Evolutionary conservation across 2,888 invertebrate genomes (phyloP), one percentile per base, ranked within the genome.

Genomic region (Podotricha telesiphe): DNA sequence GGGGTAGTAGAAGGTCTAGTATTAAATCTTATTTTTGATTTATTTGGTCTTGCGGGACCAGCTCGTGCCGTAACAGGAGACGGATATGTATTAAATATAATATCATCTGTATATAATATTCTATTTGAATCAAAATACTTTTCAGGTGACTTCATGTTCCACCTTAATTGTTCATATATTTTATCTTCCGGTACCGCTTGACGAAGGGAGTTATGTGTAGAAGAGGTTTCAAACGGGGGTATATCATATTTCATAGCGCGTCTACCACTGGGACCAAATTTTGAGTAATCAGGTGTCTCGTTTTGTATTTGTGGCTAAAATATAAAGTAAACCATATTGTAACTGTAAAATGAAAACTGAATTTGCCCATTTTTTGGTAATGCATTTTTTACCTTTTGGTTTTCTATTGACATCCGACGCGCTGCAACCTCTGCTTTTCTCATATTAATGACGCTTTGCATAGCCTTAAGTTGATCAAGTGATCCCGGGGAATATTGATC

Each of bases 391-490:
- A 71, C 69, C 51, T 70, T 59, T 67, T 63, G 63, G 10, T 55
- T 67, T 42, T 64, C 65, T 19, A 56, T 62, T 20, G 40, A 63
- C 13, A 58, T 68, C 0, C 70, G 70, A 40, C 70, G 62, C 20
- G 68, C 65, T 8, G 67, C 76, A 48, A 75, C 81, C 17, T 76
- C 69, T 11, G 76, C 69, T 67, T 81, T 84, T 71, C 81, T 82
- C 69, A 79, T 78, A 67, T 84, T 86, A 62, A 86, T 78, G 15
- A 82, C 69, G 63, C 76, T 73, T 70, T 87, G 86, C 67, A 88
- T 73, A 4, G 82, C 86, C 74, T 87, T 88, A 55, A 87, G 67
- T 65, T 85, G 80, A 74, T 88, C 81, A 19, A 87, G 69, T 1
- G 85, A 82, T 0, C 79, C 80, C 0, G 47, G 37, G 0, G 78